Conservation (phyloP, 2,888 invertebrate genomes). For the Hypena proboscidalis region DNA sequence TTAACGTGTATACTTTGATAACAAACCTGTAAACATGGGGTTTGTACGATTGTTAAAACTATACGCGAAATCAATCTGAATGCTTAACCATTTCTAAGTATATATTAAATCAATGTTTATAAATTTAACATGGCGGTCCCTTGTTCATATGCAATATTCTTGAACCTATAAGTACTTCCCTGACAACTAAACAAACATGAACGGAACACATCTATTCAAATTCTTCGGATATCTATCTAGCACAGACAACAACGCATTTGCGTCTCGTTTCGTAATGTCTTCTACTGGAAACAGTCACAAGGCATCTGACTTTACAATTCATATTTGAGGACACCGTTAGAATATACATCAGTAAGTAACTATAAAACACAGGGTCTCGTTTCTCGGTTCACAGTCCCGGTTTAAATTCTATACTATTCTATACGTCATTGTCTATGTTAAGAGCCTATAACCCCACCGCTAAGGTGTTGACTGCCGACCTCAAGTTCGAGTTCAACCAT, state of each 20-base stretch:
- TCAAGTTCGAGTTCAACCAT: slow-evolving; percentile 35
- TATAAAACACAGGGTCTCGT: slow-evolving; percentile 23
- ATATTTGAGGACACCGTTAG: slow-evolving; percentile 25
- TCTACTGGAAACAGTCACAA: slow-evolving; percentile 4
- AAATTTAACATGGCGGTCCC: no score
- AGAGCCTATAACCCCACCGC: slow-evolving; percentile 30
- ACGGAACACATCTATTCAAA: background rate
- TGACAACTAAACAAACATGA: background rate
- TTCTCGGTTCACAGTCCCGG: slow-evolving; percentile 22
- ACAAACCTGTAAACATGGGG: no score
- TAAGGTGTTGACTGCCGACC: slow-evolving; percentile 40
- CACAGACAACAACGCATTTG: background rate
- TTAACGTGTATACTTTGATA: no score
- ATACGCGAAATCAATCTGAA: no score
- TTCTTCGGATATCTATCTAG: background rate
- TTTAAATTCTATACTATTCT: slow-evolving; percentile 26
- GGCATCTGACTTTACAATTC: slow-evolving; percentile 14
- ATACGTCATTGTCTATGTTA: slow-evolving; percentile 44
- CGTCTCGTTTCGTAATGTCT: slow-evolving; percentile 3
- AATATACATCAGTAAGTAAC: slow-evolving; percentile 18
- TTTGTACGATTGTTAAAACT: no score
- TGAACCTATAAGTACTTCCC: no score
- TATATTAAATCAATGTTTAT: no score
- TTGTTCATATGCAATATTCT: no score
- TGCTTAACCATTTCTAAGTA: no score